phyloP scores from a whole-genome alignment of 2,888 invertebrate species.

The Ptychoptera albimana region DNA sequence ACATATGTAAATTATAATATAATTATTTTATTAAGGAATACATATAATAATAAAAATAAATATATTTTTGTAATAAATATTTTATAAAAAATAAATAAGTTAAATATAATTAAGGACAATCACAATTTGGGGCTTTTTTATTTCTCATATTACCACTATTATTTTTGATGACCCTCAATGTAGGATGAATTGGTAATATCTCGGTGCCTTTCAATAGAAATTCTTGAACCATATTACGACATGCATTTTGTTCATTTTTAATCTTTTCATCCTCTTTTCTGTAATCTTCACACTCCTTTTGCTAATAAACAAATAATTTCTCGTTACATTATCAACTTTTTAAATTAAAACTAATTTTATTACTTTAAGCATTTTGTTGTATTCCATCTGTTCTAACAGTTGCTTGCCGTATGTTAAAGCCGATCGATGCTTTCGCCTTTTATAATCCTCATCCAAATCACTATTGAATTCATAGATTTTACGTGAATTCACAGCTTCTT shows the following conservation, averaged over 20 bases:
- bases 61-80: conserved; percentile 1
- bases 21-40: neutral
- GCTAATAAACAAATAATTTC: neutral
- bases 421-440: neutral
- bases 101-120: neutral
- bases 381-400: neutral
- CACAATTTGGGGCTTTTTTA: neutral
- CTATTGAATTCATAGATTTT: neutral
- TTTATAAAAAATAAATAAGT: conserved; percentile 1
- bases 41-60: neutral
- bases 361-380: neutral
- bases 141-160: too few species aligned
- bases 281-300: neutral
- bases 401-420: neutral
- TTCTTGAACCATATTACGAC: neutral
- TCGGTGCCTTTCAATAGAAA: neutral
- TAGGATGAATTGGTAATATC: neutral
- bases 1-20: neutral
- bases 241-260: neutral
- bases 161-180: neutral
- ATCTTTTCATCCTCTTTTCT: neutral
- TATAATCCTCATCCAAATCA: neutral
- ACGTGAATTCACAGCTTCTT: neutral
- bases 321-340: too few species aligned
- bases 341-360: too few species aligned